Conservation (phyloP, 2,797 vertebrate species). For the Zonotrichia albicollis region DNA sequence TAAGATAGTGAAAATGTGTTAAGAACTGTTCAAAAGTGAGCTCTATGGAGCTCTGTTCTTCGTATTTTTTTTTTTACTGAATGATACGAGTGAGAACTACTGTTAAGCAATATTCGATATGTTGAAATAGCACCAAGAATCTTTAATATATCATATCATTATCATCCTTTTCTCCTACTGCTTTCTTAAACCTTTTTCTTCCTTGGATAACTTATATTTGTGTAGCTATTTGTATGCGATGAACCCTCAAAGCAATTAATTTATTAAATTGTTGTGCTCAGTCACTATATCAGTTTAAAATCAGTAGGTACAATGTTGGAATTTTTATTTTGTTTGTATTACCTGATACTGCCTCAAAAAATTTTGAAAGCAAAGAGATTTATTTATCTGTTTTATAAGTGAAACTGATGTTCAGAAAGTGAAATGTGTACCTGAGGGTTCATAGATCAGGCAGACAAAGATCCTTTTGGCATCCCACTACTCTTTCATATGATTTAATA, state of each 20-base stretch:
- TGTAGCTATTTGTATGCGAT: background rate
- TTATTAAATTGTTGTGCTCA: background rate
- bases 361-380: background rate
- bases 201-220: background rate
- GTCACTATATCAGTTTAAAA: background rate
- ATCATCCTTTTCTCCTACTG: background rate
- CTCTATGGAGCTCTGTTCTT: background rate
- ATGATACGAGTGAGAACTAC: background rate
- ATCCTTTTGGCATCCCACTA: background rate
- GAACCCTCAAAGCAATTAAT: background rate
- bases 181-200: background rate
- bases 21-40: background rate
- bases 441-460: background rate
- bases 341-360: background rate
- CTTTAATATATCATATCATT: background rate
- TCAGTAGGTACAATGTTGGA: rapidly evolving
- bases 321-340: background rate
- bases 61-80: background rate
- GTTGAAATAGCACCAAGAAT: background rate
- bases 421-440: background rate
- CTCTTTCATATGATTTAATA: background rate
- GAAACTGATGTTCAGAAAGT: background rate
- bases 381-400: background rate
- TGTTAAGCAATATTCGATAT: background rate
- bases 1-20: background rate